Evolutionary conservation across 2,888 invertebrate genomes (phyloP).

Genomic region (Tuberolachnus salignus): DNA sequence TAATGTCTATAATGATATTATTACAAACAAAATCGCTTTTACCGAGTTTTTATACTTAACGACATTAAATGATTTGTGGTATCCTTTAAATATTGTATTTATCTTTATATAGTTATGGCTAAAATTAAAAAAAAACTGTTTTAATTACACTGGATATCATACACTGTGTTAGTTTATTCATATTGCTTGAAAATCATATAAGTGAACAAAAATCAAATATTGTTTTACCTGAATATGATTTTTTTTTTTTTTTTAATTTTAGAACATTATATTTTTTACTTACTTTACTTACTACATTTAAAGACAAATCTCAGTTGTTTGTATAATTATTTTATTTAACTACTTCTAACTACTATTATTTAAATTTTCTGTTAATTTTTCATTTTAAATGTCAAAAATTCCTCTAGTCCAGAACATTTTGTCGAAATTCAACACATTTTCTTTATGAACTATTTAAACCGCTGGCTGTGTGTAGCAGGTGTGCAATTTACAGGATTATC

Average conservation of each 20-base stretch:
- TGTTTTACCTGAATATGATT: background rate
- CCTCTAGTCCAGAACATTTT: constrained; percentile 7
- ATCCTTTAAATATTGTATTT: background rate
- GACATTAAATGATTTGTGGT: background rate
- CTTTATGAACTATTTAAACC: constrained; percentile 24
- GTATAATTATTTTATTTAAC: background rate
- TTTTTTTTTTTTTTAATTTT: constrained; percentile 1
- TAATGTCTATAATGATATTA: background rate
- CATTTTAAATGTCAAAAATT: constrained; percentile 18
- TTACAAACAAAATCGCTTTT: background rate
- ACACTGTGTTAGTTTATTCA: background rate
- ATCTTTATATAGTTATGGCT: background rate
- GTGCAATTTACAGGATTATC: background rate
- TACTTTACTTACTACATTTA: background rate
- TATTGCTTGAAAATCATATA: background rate
- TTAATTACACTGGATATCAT: background rate
- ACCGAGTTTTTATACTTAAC: background rate
- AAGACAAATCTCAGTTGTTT: background rate
- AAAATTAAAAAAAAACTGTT: too few relatives aligned
- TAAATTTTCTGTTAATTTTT: background rate
- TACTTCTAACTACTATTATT: background rate
- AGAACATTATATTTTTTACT: constrained; percentile 2
- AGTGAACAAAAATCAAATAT: background rate
- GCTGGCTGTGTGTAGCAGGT: constrained; percentile 24
- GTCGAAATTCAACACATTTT: constrained; percentile 9